phyloP scores from a whole-genome alignment of 2,113 vertebrate species.

The Cephalopholis sonnerati region DNA sequence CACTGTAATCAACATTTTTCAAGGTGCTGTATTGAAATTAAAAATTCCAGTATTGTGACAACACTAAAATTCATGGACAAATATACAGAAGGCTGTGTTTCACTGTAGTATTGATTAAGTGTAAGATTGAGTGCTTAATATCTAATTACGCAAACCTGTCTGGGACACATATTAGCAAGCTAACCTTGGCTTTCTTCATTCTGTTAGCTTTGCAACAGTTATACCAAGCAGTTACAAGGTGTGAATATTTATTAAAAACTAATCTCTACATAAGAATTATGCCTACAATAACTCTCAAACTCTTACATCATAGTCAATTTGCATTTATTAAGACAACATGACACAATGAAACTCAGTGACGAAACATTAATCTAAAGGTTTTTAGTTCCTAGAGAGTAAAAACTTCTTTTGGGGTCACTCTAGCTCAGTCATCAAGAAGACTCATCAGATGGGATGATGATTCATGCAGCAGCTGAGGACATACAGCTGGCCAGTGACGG shows the following conservation, averaged over 20 bases:
- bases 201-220: neutral
- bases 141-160: neutral
- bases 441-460: neutral
- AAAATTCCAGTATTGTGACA: no score
- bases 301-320: no score
- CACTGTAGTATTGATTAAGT: no score
- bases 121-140: no score
- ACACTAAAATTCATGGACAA: no score
- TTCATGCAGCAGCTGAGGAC: slow-evolving; percentile 29
- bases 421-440: slow-evolving; percentile 24
- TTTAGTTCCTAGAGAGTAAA: no score
- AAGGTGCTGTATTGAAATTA: no score
- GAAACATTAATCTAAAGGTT: neutral
- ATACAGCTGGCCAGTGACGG: slow-evolving; percentile 9
- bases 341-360: neutral
- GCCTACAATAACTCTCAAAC: no score
- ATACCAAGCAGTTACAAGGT: neutral
- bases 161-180: no score
- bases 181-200: neutral
- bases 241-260: neutral
- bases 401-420: neutral
- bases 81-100: no score
- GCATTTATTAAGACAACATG: no score
- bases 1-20: no score
- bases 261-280: neutral